Conservation (phyloP, 53 echinoderm and acorn worm species). For the Mesocentrotus franciscanus region DNA sequence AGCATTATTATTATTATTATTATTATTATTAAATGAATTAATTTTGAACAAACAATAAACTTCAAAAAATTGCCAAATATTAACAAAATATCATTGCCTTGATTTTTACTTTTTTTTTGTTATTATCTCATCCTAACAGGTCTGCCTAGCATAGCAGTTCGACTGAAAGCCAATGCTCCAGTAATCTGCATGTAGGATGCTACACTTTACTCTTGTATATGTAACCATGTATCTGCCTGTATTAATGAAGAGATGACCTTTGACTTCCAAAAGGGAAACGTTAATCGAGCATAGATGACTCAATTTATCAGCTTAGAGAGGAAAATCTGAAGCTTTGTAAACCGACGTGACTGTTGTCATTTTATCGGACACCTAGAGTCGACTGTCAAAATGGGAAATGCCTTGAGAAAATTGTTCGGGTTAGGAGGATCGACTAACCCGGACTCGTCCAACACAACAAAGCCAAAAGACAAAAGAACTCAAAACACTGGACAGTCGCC, state of each 20-base stretch:
- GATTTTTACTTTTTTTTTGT: background rate
- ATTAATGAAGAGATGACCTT: background rate
- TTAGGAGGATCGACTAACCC: background rate
- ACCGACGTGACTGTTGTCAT: background rate
- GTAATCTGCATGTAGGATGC: background rate
- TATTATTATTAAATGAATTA: no score
- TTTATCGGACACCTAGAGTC: background rate
- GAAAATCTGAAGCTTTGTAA: background rate
- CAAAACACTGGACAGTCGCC: background rate
- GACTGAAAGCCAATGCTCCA: background rate
- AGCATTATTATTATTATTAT: no score
- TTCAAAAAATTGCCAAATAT: no score
- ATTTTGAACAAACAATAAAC: no score
- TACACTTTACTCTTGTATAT: background rate
- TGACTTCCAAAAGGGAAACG: background rate
- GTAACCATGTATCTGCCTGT: background rate
- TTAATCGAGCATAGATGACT: background rate
- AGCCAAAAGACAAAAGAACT: background rate
- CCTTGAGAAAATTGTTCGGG: constrained; percentile 41
- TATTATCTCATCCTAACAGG: background rate
- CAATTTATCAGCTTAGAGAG: background rate
- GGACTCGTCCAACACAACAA: background rate
- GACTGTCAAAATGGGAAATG: constrained; percentile 22
- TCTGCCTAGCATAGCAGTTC: background rate
- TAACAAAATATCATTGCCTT: background rate